These are phyloP conservation scores for Ophioninae sp. DNA, from an alignment of 2,888 invertebrate species.

Conservation along the genomic window DNA sequence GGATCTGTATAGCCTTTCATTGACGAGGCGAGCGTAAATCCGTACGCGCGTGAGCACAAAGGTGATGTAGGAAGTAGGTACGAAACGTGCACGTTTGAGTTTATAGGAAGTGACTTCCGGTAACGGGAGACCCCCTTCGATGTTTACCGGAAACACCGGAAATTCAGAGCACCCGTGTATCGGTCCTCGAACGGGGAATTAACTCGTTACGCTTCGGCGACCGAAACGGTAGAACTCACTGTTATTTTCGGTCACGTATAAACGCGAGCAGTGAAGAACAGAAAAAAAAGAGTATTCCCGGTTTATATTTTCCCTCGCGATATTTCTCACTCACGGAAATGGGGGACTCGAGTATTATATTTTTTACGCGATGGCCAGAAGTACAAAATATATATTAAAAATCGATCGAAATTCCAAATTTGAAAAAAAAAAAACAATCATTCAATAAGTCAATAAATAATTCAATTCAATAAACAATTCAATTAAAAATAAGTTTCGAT, in stretches of 20 bases:
- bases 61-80: slow-evolving; percentile 51
- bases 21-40: too few relatives aligned
- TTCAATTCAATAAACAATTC: too few relatives aligned
- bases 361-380: too few relatives aligned
- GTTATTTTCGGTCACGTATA: slow-evolving; percentile 23
- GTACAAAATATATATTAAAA: too few relatives aligned
- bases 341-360: too few relatives aligned
- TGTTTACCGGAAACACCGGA: slow-evolving; percentile 61
- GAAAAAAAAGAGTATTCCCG: neutral
- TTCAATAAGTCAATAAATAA: too few relatives aligned
- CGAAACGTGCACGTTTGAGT: slow-evolving; percentile 53
- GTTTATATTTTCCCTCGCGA: slow-evolving; percentile 41
- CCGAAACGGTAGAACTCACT: slow-evolving; percentile 42
- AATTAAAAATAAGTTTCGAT: too few relatives aligned
- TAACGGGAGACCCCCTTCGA: slow-evolving; percentile 12
- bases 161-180: slow-evolving; percentile 51
- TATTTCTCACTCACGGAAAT: slow-evolving; percentile 31
- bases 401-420: too few relatives aligned
- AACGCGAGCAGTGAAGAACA: slow-evolving; percentile 12
- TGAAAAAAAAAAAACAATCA: too few relatives aligned
- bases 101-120: slow-evolving; percentile 67
- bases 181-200: slow-evolving; percentile 45
- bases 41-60: neutral
- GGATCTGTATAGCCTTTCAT: too few relatives aligned
- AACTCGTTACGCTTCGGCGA: slow-evolving; percentile 52